phyloP scores from a whole-genome alignment of 1,140 invertebrate genomes.

The Argopecten irradians region DNA sequence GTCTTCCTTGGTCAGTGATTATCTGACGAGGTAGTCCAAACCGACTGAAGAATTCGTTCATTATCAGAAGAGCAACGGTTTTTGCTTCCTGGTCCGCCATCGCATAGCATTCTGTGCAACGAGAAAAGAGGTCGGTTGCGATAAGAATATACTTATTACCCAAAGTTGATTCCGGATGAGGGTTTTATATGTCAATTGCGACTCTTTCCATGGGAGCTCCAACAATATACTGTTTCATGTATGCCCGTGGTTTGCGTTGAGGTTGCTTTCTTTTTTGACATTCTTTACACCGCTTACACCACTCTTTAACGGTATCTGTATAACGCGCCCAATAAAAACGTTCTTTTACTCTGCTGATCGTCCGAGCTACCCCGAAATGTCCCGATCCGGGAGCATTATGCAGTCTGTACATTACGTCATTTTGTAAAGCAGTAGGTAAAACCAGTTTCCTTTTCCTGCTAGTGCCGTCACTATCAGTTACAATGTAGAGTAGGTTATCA shows the following conservation, averaged over 20 bases:
- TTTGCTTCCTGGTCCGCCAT: slow-evolving; percentile 51
- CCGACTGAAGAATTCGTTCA: slow-evolving; percentile 54
- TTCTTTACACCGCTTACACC: neutral
- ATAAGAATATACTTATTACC: slow-evolving; percentile 43
- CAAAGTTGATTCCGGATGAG: neutral
- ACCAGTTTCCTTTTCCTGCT: neutral
- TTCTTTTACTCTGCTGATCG: neutral
- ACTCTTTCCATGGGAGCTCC: slow-evolving; percentile 28
- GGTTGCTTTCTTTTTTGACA: slow-evolving; percentile 39
- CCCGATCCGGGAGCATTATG: slow-evolving; percentile 29
- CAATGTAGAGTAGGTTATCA: neutral
- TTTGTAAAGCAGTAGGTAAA: neutral
- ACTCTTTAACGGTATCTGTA: slow-evolving; percentile 18
- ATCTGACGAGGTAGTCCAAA: slow-evolving; percentile 46
- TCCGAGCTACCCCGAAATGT: slow-evolving; percentile 33
- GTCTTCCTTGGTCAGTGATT: slow-evolving; percentile 45
- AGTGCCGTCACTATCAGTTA: neutral
- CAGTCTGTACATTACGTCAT: neutral
- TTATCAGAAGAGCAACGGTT: slow-evolving; percentile 67
- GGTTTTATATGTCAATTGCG: slow-evolving; percentile 26
- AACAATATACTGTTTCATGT: neutral
- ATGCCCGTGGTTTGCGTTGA: neutral
- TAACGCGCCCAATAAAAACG: slow-evolving; percentile 26
- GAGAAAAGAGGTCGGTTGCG: slow-evolving; percentile 59
- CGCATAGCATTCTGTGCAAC: slow-evolving; percentile 54